These are phyloP conservation scores for Diorhabda sublineata DNA, from an alignment of 1,140 invertebrate genomes.

Conservation along the genomic window DNA sequence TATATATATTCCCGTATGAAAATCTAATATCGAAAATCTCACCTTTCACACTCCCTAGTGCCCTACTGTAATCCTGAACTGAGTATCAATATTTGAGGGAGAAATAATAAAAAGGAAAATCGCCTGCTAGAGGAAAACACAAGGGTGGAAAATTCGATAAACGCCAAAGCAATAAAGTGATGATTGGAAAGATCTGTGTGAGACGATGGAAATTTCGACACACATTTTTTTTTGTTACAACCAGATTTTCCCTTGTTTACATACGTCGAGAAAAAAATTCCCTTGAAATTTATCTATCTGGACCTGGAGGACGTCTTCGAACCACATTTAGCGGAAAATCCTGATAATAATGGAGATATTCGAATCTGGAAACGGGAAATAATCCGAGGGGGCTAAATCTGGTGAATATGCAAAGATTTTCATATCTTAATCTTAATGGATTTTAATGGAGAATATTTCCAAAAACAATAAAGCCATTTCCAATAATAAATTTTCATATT, in stretches of 20 bases:
- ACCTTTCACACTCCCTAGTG: background rate
- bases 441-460: too few species aligned
- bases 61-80: background rate
- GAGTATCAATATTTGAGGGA: constrained; percentile 2
- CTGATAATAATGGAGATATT: too few species aligned
- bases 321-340: too few species aligned
- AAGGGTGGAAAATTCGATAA: constrained; percentile 34
- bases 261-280: too few species aligned
- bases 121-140: background rate
- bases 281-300: too few species aligned
- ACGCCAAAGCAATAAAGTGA: constrained; percentile 38
- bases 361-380: too few species aligned
- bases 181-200: constrained; percentile 35
- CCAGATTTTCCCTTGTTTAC: constrained; percentile 65
- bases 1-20: constrained; percentile 2
- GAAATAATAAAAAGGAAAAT: constrained; percentile 3
- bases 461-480: too few species aligned
- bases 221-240: constrained; percentile 64
- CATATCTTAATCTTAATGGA: too few species aligned
- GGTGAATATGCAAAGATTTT: too few species aligned
- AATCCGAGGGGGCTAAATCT: too few species aligned
- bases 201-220: constrained; percentile 25
- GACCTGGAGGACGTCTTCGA: too few species aligned
- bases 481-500: too few species aligned
- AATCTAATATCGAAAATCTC: constrained; percentile 3